Evolutionary conservation across 2,888 invertebrate genomes (phyloP), one percentile per base, ranked within the genome.

Genomic region (Branchinecta sandiegonensis): DNA sequence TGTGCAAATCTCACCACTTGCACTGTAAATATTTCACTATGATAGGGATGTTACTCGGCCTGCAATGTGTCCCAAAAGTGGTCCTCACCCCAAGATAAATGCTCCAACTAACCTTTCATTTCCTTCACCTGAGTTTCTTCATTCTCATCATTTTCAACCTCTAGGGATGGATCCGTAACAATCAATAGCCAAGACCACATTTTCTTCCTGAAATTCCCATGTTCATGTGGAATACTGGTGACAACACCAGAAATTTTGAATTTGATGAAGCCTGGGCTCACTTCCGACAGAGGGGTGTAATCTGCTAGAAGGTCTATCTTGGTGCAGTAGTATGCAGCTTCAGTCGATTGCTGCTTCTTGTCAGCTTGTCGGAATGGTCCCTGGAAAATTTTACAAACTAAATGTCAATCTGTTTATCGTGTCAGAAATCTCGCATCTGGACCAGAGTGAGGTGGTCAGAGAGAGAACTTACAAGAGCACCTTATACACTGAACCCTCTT

Each of bases 101-200:
- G 37, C 37, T 37, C 37, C 37, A 56, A 17, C 63, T 56, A n/a
- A 56, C 63, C 63, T 56, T 56, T 56, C 63, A 56, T 56, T 56
- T 56, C 63, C 11, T 23, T 56, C n/a, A 56, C 23, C n/a, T 9
- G 14, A 17, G n/a, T 23, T 56, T 10, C 14, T 56, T 11, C 63
- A 9, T 56, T 56, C 11, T 56, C 63, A 56, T 56, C 63, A 37
- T 37, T 6, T 2, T 17, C 63, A n/a, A 56, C 63, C 23, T 56
- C 63, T 17, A 56, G 63, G 10, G 63, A 56, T n/a, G 63, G 63
- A 56, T 56, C 63, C 23, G 63, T 56, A 17, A 56, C 23, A 56
- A 56, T 56, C 14, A 56, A n/a, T 17, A 56, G 63, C 23, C 63
- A 9, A 56, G 63, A 56, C 63, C 63, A 56, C n/a, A 23, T 23